Evolutionary conservation across 2,797 vertebrate species (phyloP).

Genomic region (Sorex maritimensis): DNA sequence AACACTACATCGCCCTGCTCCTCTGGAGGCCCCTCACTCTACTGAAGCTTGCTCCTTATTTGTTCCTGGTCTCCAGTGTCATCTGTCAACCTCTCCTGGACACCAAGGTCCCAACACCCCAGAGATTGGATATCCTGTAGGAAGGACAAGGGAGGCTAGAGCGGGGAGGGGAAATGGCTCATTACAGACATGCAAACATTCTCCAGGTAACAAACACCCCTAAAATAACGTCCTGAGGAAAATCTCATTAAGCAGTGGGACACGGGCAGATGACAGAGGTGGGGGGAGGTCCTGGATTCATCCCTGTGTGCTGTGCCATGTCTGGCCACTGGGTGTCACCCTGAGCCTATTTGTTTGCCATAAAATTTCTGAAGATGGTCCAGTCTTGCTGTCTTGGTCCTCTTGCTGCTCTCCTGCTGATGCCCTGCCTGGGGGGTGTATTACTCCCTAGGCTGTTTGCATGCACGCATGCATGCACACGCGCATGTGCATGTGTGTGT

Average conservation of each 20-base stretch:
- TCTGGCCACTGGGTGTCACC: constrained; percentile 67
- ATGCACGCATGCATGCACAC: too few relatives aligned
- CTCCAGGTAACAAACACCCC: not conserved
- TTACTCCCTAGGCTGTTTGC: not conserved
- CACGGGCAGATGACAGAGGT: not conserved
- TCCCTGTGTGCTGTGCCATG: not conserved
- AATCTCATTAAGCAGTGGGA: not conserved
- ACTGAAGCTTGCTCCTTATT: not conserved
- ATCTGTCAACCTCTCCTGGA: not conserved
- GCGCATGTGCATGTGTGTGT: too few relatives aligned
- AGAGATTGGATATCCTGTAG: not conserved
- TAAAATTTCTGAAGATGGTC: not conserved
- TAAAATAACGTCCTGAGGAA: not conserved
- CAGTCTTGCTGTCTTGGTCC: not conserved
- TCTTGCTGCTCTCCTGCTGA: rapidly evolving
- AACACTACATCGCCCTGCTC: too few relatives aligned
- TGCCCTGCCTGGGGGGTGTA: not conserved
- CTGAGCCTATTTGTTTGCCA: not conserved
- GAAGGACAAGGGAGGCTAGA: not conserved
- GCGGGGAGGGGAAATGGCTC: not conserved
- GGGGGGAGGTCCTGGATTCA: too few relatives aligned
- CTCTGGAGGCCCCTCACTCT: too few relatives aligned
- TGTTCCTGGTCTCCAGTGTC: not conserved
- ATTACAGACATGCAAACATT: not conserved
- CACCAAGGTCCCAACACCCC: not conserved